phyloP scores from a whole-genome alignment of 2,888 invertebrate genomes.

The Apotomis turbidana region DNA sequence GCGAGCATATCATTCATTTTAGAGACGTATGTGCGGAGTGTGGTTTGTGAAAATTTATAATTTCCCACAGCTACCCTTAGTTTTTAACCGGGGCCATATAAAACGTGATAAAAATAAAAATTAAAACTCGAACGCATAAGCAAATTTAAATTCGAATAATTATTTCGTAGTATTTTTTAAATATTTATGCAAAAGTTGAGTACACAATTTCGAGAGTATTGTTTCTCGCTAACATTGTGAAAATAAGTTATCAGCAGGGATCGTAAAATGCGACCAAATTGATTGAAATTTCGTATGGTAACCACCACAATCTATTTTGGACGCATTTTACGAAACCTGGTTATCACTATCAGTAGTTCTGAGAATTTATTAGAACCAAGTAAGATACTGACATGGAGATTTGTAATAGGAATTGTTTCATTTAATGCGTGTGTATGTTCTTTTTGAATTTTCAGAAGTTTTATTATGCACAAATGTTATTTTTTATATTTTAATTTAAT shows the following conservation, averaged over 20 bases:
- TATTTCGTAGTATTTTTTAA: background rate
- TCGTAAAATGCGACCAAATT: no score
- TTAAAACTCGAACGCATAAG: background rate
- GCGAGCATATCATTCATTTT: constrained; percentile 41
- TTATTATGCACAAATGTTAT: constrained; percentile 19
- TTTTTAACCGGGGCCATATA: constrained; percentile 34
- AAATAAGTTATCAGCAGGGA: background rate
- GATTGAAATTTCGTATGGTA: no score
- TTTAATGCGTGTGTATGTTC: background rate
- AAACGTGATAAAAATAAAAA: constrained; percentile 23
- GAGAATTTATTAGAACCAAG: constrained; percentile 13
- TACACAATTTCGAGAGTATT: background rate
- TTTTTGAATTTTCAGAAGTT: background rate
- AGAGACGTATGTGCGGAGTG: constrained; percentile 24
- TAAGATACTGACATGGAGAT: constrained; percentile 23
- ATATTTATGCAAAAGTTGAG: background rate
- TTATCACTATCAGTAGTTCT: background rate
- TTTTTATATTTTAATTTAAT: constrained; percentile 11
- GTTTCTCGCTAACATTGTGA: background rate
- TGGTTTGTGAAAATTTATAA: background rate
- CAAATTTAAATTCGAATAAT: constrained; percentile 4
- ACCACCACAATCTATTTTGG: no score
- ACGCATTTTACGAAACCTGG: no score
- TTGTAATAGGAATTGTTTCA: constrained; percentile 33
- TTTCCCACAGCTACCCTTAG: constrained; percentile 7